Percentiles rank a stretch among this genome's conserved stretches.
Evolutionary conservation across 1,140 invertebrate species (phyloP).

Genomic region (Cyphomyrmex costatus): DNA sequence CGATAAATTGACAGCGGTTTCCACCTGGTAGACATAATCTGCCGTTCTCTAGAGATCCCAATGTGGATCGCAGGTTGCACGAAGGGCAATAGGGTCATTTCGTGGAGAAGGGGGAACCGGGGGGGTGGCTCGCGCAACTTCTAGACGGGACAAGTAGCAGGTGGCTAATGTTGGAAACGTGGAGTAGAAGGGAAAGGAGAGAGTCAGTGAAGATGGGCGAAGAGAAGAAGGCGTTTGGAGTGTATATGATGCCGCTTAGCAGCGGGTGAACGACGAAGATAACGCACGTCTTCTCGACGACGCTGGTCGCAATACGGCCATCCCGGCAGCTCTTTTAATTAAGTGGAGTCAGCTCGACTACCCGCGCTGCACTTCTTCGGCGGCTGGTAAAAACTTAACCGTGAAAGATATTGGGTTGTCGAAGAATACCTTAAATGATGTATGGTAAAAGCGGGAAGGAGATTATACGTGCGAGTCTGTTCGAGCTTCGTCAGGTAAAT

Average conservation of each 20-base stretch:
- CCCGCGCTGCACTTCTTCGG: slow-evolving; percentile 28
- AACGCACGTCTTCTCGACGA: slow-evolving; percentile 79
- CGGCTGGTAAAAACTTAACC: slow-evolving; percentile 65
- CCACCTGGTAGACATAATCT: slow-evolving; percentile 37
- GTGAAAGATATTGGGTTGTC: slow-evolving; percentile 69
- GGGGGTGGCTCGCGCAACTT: slow-evolving; percentile 31
- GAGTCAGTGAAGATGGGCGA: slow-evolving; percentile 25
- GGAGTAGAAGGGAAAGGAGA: not conserved
- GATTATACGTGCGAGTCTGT: not conserved
- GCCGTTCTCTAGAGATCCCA: slow-evolving; percentile 12
- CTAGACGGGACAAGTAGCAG: slow-evolving; percentile 78
- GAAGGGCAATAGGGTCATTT: slow-evolving; percentile 62
- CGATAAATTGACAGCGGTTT: slow-evolving; percentile 60
- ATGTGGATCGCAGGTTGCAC: slow-evolving; percentile 39
- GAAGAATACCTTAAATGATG: slow-evolving; percentile 51
- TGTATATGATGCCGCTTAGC: slow-evolving; percentile 76
- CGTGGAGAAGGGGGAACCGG: slow-evolving; percentile 20
- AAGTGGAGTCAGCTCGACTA: slow-evolving; percentile 80
- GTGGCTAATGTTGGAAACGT: slow-evolving; percentile 78
- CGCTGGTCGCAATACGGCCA: slow-evolving; percentile 72
- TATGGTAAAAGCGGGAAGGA: not conserved
- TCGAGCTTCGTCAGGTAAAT: not conserved
- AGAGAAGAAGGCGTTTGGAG: slow-evolving; percentile 64
- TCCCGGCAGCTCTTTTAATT: slow-evolving; percentile 79
- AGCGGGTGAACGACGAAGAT: slow-evolving; percentile 78